phyloP scores from a whole-genome alignment of 2,113 vertebrate genomes.

The Seriola aureovittata region DNA sequence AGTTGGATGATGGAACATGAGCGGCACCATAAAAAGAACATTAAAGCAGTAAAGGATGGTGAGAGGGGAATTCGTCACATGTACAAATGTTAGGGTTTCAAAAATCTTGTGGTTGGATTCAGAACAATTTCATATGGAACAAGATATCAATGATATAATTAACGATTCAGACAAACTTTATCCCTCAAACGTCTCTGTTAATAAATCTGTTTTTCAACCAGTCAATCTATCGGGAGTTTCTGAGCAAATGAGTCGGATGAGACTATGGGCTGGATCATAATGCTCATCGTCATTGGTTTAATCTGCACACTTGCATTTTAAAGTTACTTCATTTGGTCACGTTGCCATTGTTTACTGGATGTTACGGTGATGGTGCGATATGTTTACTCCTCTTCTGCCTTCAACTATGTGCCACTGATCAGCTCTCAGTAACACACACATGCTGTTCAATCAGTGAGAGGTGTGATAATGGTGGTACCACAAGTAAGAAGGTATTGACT shows the following conservation, averaged over 20 bases:
- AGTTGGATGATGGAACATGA: conserved; percentile 14
- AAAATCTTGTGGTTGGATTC: neutral
- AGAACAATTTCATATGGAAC: no score
- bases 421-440: conserved; percentile 8
- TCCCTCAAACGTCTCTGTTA: no score
- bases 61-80: neutral
- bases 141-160: no score
- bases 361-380: no score
- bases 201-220: no score
- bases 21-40: conserved; percentile 37
- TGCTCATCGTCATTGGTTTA: no score
- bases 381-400: neutral
- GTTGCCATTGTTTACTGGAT: no score
- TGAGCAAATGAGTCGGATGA: no score
- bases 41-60: conserved; percentile 20
- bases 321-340: no score
- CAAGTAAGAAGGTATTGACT: conserved; percentile 34
- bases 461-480: conserved; percentile 32
- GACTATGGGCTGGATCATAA: no score
- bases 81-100: neutral
- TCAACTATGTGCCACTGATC: conserved; percentile 11
- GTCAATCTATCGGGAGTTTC: no score
- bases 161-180: neutral
- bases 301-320: no score
- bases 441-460: conserved; percentile 5